Conservation (phyloP, 1,140 invertebrate species). For the Apis cerana region DNA sequence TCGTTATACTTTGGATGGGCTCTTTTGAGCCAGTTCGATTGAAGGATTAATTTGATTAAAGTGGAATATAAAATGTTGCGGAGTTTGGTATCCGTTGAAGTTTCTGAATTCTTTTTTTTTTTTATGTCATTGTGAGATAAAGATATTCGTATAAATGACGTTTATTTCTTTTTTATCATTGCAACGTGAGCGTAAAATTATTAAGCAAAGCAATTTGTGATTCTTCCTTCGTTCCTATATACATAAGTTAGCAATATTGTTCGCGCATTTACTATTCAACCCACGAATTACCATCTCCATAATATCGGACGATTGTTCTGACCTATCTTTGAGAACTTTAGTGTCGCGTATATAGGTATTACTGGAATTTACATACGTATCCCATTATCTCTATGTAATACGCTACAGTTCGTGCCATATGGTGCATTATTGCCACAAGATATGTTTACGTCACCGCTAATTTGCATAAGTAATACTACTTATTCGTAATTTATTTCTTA, state of each 20-base stretch:
- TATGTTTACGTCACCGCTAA: slow-evolving; percentile 11
- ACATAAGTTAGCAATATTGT: neutral
- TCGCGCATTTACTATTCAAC: neutral
- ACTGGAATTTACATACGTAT: slow-evolving; percentile 46
- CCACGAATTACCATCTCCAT: slow-evolving; percentile 4
- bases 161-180: neutral
- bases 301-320: slow-evolving; percentile 14
- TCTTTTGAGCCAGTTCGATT: too few relatives aligned
- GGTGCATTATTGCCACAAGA: slow-evolving; percentile 44
- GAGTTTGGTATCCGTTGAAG: too few relatives aligned
- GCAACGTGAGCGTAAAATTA: too few relatives aligned
- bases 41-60: too few relatives aligned
- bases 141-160: too few relatives aligned
- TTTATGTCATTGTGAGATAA: too few relatives aligned
- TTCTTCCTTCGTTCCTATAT: too few relatives aligned
- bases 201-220: neutral
- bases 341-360: slow-evolving; percentile 20
- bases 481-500: neutral
- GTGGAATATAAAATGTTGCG: too few relatives aligned
- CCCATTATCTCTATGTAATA: slow-evolving; percentile 43
- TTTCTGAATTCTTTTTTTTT: too few relatives aligned
- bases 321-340: slow-evolving; percentile 42
- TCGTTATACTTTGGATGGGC: too few relatives aligned
- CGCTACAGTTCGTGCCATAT: slow-evolving; percentile 32
- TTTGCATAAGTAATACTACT: slow-evolving; percentile 33